These are phyloP conservation scores for Pammene aurita DNA, from an alignment of 2,888 invertebrate species.

Conservation along the genomic window DNA sequence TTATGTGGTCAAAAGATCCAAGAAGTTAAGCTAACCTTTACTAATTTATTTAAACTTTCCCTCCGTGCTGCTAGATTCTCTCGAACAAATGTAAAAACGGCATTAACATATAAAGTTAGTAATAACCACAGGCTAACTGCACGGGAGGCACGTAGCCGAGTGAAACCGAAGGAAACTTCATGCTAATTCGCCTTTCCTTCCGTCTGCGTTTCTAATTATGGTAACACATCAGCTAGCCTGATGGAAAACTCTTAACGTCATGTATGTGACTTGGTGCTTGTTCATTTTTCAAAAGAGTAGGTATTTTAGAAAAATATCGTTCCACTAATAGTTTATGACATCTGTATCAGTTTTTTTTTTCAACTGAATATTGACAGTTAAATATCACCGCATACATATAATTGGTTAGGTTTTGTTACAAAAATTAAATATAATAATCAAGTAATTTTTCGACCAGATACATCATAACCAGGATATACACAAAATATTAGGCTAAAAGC, in stretches of 20 bases:
- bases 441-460: too few species aligned
- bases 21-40: neutral
- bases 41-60: neutral
- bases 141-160: constrained; percentile 6
- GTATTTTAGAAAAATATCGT: neutral
- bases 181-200: constrained; percentile 41
- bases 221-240: constrained; percentile 15
- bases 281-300: neutral
- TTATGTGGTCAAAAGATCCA: too few species aligned
- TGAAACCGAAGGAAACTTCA: constrained; percentile 41
- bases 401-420: too few species aligned
- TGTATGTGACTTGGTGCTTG: neutral
- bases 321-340: neutral
- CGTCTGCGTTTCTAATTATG: constrained; percentile 38
- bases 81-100: neutral
- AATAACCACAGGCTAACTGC: constrained; percentile 4
- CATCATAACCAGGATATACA: too few species aligned
- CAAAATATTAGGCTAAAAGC: too few species aligned
- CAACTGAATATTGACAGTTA: too few species aligned
- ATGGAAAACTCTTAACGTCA: constrained; percentile 6
- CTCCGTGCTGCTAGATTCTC: neutral
- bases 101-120: constrained; percentile 5
- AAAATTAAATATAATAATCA: too few species aligned
- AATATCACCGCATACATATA: too few species aligned
- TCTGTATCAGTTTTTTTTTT: too few species aligned